Evolutionary conservation across 2,888 invertebrate genomes (phyloP).

Genomic region (Leucoma salicis): DNA sequence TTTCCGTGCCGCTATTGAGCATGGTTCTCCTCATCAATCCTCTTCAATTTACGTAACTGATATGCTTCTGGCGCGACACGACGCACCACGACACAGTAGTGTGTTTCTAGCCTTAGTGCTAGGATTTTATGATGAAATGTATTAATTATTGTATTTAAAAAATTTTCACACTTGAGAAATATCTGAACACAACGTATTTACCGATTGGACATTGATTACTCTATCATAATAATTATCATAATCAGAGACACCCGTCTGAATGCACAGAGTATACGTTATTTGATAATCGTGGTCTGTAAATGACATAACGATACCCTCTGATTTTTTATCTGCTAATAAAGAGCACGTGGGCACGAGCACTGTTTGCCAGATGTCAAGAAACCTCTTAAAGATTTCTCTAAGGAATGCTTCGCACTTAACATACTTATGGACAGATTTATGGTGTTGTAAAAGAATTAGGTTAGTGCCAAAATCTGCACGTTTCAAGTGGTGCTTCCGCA

Average conservation of each 20-base stretch:
- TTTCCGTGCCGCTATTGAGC: no score
- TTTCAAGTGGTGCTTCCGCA: slow-evolving; percentile 58
- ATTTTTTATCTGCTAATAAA: slow-evolving; percentile 25
- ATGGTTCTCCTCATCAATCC: no score
- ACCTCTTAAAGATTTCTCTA: slow-evolving; percentile 23
- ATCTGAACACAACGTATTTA: no score
- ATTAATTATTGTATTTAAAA: no score
- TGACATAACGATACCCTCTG: not conserved
- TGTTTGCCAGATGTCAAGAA: slow-evolving; percentile 33
- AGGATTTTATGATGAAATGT: no score
- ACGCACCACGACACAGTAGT: no score
- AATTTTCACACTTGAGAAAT: no score
- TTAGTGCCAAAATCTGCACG: slow-evolving; percentile 48
- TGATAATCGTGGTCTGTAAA: not conserved
- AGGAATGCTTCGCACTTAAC: slow-evolving; percentile 28
- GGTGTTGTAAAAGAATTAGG: slow-evolving; percentile 30
- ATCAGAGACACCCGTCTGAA: slow-evolving; percentile 20
- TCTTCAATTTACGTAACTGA: no score
- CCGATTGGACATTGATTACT: no score
- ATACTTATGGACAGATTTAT: slow-evolving; percentile 47
- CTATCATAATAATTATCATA: slow-evolving; percentile 29
- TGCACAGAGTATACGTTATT: slow-evolving; percentile 15
- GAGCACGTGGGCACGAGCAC: slow-evolving; percentile 31
- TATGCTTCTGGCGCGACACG: no score
- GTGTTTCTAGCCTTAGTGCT: no score